phyloP scores from a whole-genome alignment of 1,140 invertebrate species.

The Microplitis mediator region DNA sequence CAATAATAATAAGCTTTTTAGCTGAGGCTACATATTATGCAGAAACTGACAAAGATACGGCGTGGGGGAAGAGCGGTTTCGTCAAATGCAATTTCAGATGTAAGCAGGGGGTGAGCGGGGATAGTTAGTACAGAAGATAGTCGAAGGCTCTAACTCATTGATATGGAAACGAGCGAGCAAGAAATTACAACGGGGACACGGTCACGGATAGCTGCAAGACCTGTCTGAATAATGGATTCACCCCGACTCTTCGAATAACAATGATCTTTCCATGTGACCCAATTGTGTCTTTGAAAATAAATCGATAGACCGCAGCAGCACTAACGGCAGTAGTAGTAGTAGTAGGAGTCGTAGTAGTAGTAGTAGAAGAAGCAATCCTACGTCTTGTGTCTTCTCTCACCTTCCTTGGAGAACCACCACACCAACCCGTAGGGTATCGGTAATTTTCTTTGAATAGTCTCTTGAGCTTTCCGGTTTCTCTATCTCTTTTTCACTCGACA shows the following conservation, averaged over 20 bases:
- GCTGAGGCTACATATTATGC: background rate
- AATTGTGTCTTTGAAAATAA: slow-evolving; percentile 52
- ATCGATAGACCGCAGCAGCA: slow-evolving; percentile 45
- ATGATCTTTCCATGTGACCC: slow-evolving; percentile 47
- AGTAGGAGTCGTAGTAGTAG: background rate
- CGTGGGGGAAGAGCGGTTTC: background rate
- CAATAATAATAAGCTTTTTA: background rate
- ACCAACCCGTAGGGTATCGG: too few species aligned
- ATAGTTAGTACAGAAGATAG: background rate
- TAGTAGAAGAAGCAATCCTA: background rate
- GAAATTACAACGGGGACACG: slow-evolving; percentile 52
- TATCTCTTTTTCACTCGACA: too few species aligned
- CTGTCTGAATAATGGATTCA: slow-evolving; percentile 54
- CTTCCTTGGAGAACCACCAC: too few species aligned
- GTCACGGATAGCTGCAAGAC: slow-evolving; percentile 48
- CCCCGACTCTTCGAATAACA: slow-evolving; percentile 52
- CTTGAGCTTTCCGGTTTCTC: too few species aligned
- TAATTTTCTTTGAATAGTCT: too few species aligned
- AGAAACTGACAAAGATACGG: background rate
- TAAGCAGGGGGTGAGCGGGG: background rate
- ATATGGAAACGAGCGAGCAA: slow-evolving; percentile 54
- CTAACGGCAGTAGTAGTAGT: too few species aligned
- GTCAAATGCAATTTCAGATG: slow-evolving; percentile 27
- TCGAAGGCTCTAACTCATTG: slow-evolving; percentile 40
- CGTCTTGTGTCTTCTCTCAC: too few species aligned